These are phyloP conservation scores for Coenonympha arcania DNA, from an alignment of 2,888 invertebrate species.

Conservation along the genomic window DNA sequence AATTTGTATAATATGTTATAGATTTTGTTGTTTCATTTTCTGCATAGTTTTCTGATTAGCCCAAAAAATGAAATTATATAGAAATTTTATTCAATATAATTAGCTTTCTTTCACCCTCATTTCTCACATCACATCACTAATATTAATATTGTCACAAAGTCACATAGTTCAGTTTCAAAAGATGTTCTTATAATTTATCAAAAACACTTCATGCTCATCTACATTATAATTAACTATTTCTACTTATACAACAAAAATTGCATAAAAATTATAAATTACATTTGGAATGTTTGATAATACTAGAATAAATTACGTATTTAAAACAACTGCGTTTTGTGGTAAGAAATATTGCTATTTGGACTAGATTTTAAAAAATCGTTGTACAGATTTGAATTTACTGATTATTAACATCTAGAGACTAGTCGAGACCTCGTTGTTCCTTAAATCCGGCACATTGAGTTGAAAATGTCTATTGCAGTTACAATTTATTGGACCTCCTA, in stretches of 20 bases:
- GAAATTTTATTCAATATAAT: no score
- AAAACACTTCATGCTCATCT: not conserved
- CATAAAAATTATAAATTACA: conserved; percentile 12
- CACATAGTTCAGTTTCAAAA: conserved; percentile 3
- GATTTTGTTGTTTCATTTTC: no score
- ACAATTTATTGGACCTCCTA: conserved; percentile 57
- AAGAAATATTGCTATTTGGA: conserved; percentile 43
- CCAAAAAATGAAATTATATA: no score
- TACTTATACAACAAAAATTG: not conserved
- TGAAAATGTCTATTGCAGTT: conserved; percentile 67
- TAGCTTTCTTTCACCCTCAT: not conserved
- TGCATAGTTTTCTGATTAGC: no score
- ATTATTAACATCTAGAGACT: conserved; percentile 45
- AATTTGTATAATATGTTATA: no score
- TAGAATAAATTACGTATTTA: conserved; percentile 19
- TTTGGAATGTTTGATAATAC: conserved; percentile 24
- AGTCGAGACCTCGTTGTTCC: conserved; percentile 56
- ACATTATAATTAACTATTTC: not conserved
- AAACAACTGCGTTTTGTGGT: conserved; percentile 8
- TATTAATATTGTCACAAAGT: conserved; percentile 1
- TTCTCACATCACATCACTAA: not conserved
- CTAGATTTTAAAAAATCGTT: conserved; percentile 44
- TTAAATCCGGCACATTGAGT: conserved; percentile 59
- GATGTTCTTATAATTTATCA: conserved; percentile 7
- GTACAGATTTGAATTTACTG: conserved; percentile 20